These are phyloP conservation scores for Bilobella aurantiaca DNA, from an alignment of 1,140 invertebrate genomes.

Conservation along the genomic window DNA sequence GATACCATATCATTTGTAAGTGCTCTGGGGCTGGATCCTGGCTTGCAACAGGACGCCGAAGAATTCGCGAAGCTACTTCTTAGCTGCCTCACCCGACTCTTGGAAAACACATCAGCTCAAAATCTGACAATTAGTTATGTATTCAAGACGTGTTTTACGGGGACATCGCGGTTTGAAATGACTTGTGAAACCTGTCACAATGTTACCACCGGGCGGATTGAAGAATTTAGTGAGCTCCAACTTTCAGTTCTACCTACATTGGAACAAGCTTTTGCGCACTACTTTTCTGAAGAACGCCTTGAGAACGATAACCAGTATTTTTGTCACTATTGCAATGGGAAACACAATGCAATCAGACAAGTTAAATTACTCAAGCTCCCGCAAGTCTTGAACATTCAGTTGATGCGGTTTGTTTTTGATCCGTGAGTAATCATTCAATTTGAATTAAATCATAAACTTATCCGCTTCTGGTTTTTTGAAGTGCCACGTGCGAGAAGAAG, in stretches of 20 bases:
- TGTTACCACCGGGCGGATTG: conserved; percentile 41
- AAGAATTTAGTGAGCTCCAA: conserved; percentile 57
- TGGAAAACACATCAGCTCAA: conserved; percentile 45
- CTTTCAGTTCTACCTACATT: conserved; percentile 53
- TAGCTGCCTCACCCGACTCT: conserved; percentile 47
- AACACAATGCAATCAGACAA: conserved; percentile 53
- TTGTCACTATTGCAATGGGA: conserved; percentile 51
- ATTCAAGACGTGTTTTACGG: conserved; percentile 52
- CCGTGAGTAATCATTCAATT: conserved; percentile 41
- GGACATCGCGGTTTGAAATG: conserved; percentile 40
- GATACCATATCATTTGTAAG: conserved; percentile 55
- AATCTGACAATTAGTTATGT: conserved; percentile 40
- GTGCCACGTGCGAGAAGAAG: conserved; percentile 53
- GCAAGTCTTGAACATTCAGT: conserved; percentile 59
- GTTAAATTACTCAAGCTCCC: conserved; percentile 52
- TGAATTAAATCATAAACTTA: neutral
- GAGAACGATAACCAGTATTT: conserved; percentile 57
- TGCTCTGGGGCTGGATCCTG: conserved; percentile 53
- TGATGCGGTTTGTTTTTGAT: conserved; percentile 58
- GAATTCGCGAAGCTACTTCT: conserved; percentile 52
- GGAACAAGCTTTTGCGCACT: conserved; percentile 52
- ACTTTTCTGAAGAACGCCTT: conserved; percentile 53
- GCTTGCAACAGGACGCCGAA: conserved; percentile 58
- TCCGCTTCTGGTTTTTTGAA: conserved; percentile 36
- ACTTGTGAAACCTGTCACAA: conserved; percentile 50